A percentile compares a stretch with the other conserved stretches of the same genome.
These are phyloP conservation scores for Brachylomia viminalis DNA, from an alignment of 2,888 invertebrate genomes.

Conservation along the genomic window DNA sequence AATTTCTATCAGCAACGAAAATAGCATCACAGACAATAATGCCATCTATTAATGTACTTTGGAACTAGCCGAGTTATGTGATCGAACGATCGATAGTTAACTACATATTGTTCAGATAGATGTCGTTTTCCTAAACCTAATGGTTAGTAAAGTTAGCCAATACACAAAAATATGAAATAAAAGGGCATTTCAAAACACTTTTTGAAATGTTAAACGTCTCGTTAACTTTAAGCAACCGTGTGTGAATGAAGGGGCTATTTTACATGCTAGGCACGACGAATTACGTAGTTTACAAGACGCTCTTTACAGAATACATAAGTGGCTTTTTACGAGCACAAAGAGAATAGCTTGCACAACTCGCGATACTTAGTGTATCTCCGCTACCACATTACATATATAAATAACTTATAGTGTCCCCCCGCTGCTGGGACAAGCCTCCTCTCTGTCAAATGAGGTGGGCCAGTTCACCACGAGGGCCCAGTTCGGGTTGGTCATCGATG, in stretches of 20 bases:
- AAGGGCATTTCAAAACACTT: neutral
- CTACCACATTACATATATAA: neutral
- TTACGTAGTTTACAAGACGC: neutral
- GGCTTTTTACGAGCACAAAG: neutral
- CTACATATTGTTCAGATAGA: slow-evolving; percentile 1
- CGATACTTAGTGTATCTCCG: neutral
- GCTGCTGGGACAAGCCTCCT: too few relatives aligned
- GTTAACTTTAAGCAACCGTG: neutral
- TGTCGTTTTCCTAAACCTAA: slow-evolving; percentile 27
- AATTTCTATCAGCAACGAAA: neutral
- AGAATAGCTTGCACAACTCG: too few relatives aligned
- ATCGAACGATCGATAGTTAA: neutral
- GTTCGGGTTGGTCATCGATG: too few relatives aligned
- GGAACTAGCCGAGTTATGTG: slow-evolving; percentile 3
- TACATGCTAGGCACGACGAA: neutral
- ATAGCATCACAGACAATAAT: neutral
- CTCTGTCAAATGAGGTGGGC: too few relatives aligned
- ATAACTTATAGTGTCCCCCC: too few relatives aligned
- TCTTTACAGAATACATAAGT: neutral
- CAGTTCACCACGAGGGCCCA: too few relatives aligned
- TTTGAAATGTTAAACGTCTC: neutral
- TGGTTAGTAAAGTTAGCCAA: neutral
- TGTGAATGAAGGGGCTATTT: neutral
- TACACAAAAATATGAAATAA: too few relatives aligned
- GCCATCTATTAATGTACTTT: slow-evolving; percentile 14